Base-by-base conservation (phyloP, 2,888 invertebrate species). In the Ophion ventricosus region DNA sequence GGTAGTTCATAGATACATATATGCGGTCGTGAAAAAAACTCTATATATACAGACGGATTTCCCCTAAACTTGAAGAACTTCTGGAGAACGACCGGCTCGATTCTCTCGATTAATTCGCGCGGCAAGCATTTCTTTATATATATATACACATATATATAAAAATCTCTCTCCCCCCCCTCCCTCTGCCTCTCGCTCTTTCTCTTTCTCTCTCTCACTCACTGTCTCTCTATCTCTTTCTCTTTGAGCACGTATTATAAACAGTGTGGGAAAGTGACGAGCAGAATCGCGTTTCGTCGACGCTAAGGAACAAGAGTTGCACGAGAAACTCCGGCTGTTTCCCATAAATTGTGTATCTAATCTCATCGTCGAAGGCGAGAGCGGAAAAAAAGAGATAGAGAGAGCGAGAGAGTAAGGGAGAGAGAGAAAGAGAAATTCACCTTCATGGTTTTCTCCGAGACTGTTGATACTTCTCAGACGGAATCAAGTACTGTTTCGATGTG, bases 331-430 rank as follows among this genome's bases (percentile, higher is more conserved):
- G 80, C 83, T 84, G 83, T 77, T 84, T 84, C 83, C 69, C 83
- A 84, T 84, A 80, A 84, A 84, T 84, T 63, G 67, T 76, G n/a
- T 72, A 81, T 84, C 80, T 84, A 84, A 84, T 84, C 80, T 80
- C 66, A 80, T 77, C 83, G 70, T 43, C 40, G 76, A 40, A 72
- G 83, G 61, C 63, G 35, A 20, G 23, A 40, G 25, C 1, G 57
- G 49, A 64, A 72, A 35, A 72, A 54, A 78, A 40, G n/a, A n/a
- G n/a, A n/a, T n/a, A 69, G 57, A 57, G 67, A 76, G 70, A 20
- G 61, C 63, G 73, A 56, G 63, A 75, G 43, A 56, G 26, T 25
- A 43, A 69, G 20, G 26, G 14, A 57, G 57, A 76, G 57, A 77
- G 56, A 73, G 40, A 77, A 35, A 61, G 66, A 82, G 72, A 72